These are phyloP conservation scores for Pterostichus niger DNA, from an alignment of 2,888 invertebrate genomes.

Conservation along the genomic window DNA sequence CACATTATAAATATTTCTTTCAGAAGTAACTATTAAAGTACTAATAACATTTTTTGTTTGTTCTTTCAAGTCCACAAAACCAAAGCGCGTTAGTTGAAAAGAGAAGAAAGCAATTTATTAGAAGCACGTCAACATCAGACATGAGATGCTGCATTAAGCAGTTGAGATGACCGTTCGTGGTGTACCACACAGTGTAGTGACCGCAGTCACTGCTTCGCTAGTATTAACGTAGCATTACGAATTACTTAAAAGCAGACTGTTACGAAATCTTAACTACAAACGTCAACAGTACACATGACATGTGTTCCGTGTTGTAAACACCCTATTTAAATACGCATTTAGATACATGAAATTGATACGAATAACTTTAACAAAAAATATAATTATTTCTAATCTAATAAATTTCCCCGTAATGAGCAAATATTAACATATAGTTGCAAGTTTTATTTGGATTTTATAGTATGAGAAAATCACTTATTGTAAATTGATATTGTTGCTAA, in stretches of 20 bases:
- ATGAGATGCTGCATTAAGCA: neutral
- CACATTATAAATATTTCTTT: no score
- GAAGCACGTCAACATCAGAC: neutral
- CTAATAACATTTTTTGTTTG: neutral
- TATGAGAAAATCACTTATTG: no score
- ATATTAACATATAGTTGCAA: no score
- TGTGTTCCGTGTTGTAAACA: conserved; percentile 35
- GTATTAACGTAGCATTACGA: conserved; percentile 4
- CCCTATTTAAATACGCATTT: conserved; percentile 40
- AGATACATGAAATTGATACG: neutral
- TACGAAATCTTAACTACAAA: conserved; percentile 36
- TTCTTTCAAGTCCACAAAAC: conserved; percentile 6
- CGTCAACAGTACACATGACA: conserved; percentile 22
- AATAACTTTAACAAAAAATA: neutral
- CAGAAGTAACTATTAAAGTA: no score
- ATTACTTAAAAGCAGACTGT: conserved; percentile 13
- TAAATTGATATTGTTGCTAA: no score
- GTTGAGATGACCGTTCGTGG: neutral
- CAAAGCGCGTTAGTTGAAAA: neutral
- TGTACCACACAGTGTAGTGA: conserved; percentile 17
- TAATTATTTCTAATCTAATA: neutral
- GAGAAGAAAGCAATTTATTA: conserved; percentile 28
- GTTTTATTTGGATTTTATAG: no score
- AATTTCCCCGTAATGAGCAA: neutral
- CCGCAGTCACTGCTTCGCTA: conserved; percentile 5